phyloP scores from a whole-genome alignment of 2,113 vertebrate genomes.

The Chlamydotis undulata region DNA sequence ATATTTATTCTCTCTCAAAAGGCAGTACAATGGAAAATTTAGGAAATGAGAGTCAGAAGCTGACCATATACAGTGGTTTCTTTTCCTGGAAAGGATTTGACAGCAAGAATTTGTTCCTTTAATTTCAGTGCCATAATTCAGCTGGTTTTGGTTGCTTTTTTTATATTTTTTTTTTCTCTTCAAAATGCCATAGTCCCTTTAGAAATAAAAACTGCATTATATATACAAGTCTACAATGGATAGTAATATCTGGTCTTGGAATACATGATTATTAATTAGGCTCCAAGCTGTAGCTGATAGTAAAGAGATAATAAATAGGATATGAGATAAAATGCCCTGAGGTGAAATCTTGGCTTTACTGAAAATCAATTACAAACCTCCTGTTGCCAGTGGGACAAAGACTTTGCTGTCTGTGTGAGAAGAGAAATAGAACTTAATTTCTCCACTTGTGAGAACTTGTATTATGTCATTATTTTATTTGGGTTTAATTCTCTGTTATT shows the following conservation, averaged over 20 bases:
- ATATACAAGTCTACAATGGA: background rate
- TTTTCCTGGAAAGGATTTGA: background rate
- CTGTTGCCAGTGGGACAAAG: background rate
- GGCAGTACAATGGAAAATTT: background rate
- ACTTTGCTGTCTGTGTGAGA: background rate
- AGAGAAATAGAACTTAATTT: background rate
- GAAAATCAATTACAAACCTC: slow-evolving; percentile 10
- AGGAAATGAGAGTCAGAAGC: background rate
- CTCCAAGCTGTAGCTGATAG: background rate
- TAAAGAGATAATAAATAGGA: background rate
- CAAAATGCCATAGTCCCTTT: background rate
- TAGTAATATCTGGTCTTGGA: background rate
- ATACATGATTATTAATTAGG: background rate
- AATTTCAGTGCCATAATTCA: background rate
- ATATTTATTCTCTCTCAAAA: background rate
- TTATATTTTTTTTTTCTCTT: background rate
- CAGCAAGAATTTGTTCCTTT: background rate
- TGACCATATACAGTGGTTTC: background rate
- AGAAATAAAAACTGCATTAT: background rate
- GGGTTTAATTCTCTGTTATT: slow-evolving; percentile 40
- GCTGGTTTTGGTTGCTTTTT: background rate
- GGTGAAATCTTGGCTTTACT: background rate
- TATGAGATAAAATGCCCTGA: background rate
- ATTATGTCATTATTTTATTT: slow-evolving; percentile 20
- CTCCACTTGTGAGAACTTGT: background rate